Conservation (phyloP, 2,113 vertebrate species). For the Piprites chloris region DNA sequence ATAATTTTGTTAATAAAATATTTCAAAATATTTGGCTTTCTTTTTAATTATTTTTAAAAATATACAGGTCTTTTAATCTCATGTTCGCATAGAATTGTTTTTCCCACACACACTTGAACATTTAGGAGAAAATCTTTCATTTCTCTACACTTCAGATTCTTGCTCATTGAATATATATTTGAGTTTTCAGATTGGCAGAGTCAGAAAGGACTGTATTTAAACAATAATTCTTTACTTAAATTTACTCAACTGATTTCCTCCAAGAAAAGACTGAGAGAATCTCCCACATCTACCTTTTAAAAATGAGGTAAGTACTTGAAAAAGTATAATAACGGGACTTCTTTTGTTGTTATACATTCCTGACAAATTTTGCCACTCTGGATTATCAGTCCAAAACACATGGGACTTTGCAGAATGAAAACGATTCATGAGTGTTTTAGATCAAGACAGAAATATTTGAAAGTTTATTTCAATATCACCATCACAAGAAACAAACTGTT, state of each 20-base stretch:
- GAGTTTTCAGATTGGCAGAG: background rate
- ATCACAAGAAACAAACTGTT: background rate
- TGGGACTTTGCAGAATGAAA: background rate
- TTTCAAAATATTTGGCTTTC: background rate
- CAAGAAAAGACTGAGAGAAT: background rate
- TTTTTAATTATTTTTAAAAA: background rate
- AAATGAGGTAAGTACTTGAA: background rate
- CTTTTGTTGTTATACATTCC: background rate
- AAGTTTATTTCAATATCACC: background rate
- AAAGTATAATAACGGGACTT: background rate
- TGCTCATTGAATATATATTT: background rate
- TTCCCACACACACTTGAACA: background rate
- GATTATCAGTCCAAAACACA: fast-evolving
- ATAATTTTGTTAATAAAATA: background rate
- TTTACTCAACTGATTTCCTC: background rate
- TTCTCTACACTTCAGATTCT: background rate
- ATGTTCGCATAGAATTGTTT: background rate
- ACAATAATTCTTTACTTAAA: background rate
- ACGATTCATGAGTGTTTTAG: background rate
- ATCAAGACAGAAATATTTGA: background rate
- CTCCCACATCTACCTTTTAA: background rate
- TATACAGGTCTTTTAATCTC: background rate
- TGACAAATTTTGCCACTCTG: background rate
- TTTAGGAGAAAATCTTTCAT: background rate
- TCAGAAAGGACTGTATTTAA: background rate